These are phyloP conservation scores for Cecidostiba fungosa DNA, from an alignment of 2,888 invertebrate species.

Conservation along the genomic window DNA sequence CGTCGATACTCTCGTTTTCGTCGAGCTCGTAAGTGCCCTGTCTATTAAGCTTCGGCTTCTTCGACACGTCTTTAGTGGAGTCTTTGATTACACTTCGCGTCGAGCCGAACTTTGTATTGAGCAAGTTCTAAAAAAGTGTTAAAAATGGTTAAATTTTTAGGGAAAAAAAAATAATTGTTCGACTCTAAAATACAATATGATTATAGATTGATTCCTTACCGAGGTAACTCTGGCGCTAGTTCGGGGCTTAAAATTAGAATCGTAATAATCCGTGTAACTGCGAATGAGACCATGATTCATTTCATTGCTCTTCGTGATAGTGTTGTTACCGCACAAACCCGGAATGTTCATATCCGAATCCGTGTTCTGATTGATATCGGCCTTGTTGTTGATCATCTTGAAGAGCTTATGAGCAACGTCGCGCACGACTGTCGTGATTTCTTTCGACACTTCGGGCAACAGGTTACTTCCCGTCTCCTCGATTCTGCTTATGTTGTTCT, in stretches of 20 bases:
- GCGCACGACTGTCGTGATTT: conserved; percentile 67
- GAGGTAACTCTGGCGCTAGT: not conserved
- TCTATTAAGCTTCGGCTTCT: conserved; percentile 55
- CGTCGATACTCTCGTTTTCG: conserved; percentile 62
- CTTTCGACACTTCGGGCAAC: conserved; percentile 72
- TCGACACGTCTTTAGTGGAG: not conserved
- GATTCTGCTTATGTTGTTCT: conserved; percentile 72
- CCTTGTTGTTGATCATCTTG: conserved; percentile 68
- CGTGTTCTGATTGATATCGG: conserved; percentile 67
- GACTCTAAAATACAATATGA: too few species aligned
- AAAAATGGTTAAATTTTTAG: not conserved
- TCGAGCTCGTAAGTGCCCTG: conserved; percentile 70
- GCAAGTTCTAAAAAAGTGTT: conserved; percentile 7
- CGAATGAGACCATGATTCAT: conserved; percentile 61
- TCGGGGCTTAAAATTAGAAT: conserved; percentile 63
- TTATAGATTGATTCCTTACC: not conserved
- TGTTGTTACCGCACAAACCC: not conserved
- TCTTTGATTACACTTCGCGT: conserved; percentile 26
- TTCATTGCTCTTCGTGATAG: conserved; percentile 46
- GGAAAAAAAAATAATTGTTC: too few species aligned
- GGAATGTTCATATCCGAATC: not conserved
- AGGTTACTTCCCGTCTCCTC: conserved; percentile 75
- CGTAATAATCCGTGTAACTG: conserved; percentile 67
- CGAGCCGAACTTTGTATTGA: conserved; percentile 27
- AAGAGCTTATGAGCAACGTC: conserved; percentile 70